Conservation (phyloP, 2,797 vertebrate genomes). For the Potorous gilbertii region DNA sequence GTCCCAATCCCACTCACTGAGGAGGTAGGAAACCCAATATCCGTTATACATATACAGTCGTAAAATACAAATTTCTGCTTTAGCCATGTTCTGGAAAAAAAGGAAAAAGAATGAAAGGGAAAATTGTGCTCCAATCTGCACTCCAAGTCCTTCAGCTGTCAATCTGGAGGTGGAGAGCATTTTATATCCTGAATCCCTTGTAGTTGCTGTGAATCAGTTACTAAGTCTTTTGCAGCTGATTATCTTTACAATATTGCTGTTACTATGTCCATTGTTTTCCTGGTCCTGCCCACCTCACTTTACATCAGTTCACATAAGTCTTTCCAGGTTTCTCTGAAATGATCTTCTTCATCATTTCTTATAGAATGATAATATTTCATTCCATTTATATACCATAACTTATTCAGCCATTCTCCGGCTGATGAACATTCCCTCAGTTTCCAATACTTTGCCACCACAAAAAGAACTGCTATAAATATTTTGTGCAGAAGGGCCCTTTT, state of each 20-base stretch:
- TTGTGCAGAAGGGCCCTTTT: neutral
- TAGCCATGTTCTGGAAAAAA: neutral
- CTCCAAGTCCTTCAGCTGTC: neutral
- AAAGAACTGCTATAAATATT: neutral
- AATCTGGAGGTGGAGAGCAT: neutral
- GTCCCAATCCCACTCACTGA: neutral
- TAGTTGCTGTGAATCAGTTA: neutral
- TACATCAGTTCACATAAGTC: neutral
- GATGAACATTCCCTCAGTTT: neutral
- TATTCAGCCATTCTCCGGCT: neutral
- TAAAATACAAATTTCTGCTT: neutral
- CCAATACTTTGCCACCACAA: neutral
- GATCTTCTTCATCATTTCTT: neutral
- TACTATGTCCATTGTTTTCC: neutral
- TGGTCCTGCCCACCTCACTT: neutral
- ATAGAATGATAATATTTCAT: neutral
- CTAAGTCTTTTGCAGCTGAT: neutral
- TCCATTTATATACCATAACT: neutral
- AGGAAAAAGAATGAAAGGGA: neutral
- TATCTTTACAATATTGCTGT: neutral
- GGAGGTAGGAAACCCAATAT: neutral
- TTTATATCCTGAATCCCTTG: neutral
- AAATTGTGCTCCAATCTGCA: neutral
- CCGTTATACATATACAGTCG: neutral
- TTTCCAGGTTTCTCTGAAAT: neutral